Percentiles rank a stretch among this genome's conserved stretches.
phyloP scores from a whole-genome alignment of 2,113 vertebrate species.

The Nansenia antarctica region DNA sequence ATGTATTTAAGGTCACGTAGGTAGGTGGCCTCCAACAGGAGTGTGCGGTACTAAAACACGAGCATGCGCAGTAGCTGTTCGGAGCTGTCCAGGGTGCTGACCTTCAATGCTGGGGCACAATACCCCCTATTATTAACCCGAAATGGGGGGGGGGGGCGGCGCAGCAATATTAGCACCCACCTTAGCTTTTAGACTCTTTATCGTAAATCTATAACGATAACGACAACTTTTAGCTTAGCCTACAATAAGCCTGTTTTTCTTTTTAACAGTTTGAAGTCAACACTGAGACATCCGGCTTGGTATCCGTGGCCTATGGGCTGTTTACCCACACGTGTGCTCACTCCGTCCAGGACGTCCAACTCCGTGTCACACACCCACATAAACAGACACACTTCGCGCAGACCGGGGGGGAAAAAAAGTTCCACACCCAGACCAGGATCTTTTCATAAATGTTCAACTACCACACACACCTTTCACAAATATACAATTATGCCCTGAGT shows the following conservation, averaged over 20 bases:
- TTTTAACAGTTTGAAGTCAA: background rate
- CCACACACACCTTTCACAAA: conserved; percentile 81
- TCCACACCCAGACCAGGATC: conserved; percentile 81
- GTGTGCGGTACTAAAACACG: too few relatives aligned
- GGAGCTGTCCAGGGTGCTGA: conserved; percentile 42
- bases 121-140: too few relatives aligned
- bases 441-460: conserved; percentile 77
- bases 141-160: too few relatives aligned
- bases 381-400: conserved; percentile 9
- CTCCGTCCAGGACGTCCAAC: conserved; percentile 60
- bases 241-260: too few relatives aligned
- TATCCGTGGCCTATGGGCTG: conserved; percentile 69
- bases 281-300: conserved; percentile 57
- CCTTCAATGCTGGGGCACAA: background rate
- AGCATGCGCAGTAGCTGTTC: too few relatives aligned
- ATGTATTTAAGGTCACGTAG: too few relatives aligned
- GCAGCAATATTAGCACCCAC: too few relatives aligned
- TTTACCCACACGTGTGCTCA: conserved; percentile 43
- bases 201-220: too few relatives aligned
- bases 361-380: conserved; percentile 59
- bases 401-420: conserved; percentile 29
- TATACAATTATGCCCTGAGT: conserved; percentile 67
- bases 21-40: too few relatives aligned
- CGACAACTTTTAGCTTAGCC: too few relatives aligned
- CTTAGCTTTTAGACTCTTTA: too few relatives aligned